A percentile compares a stretch with the other conserved stretches of the same genome.
These are phyloP conservation scores for Gambelia wislizenii DNA, from an alignment of 2,797 vertebrate species.

Conservation along the genomic window DNA sequence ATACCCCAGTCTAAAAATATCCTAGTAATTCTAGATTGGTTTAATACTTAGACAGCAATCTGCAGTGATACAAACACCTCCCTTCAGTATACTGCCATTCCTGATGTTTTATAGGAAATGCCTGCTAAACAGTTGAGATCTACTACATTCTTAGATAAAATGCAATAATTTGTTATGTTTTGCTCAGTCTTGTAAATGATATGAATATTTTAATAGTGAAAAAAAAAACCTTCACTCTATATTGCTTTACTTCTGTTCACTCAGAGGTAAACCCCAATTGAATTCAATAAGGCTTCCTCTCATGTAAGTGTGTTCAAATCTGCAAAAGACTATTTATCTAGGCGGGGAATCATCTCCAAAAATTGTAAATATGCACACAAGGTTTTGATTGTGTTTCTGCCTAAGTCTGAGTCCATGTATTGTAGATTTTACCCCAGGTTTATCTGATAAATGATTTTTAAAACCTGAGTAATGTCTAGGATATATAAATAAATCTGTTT, in stretches of 20 bases:
- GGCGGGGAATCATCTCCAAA: background rate
- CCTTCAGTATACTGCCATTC: background rate
- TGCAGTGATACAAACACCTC: background rate
- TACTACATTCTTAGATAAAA: background rate
- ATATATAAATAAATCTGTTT: constrained; percentile 66
- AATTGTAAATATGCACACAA: constrained; percentile 31
- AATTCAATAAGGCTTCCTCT: background rate
- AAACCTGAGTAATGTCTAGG: constrained; percentile 47
- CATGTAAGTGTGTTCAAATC: background rate
- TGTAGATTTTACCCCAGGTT: constrained; percentile 25
- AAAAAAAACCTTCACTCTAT: no score
- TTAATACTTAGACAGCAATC: background rate
- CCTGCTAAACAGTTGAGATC: no score
- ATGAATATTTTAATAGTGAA: background rate
- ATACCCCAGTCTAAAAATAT: background rate
- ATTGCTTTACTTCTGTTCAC: background rate
- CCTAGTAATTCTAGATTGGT: background rate
- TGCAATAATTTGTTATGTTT: background rate
- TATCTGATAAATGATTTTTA: constrained; percentile 33
- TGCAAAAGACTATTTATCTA: background rate
- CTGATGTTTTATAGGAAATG: background rate
- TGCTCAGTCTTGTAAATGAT: background rate
- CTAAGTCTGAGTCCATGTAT: constrained; percentile 28
- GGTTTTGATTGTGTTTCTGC: constrained; percentile 20
- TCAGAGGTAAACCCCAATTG: background rate